These are phyloP conservation scores for Sipha flava DNA, from an alignment of 1,140 invertebrate genomes.

Conservation along the genomic window DNA sequence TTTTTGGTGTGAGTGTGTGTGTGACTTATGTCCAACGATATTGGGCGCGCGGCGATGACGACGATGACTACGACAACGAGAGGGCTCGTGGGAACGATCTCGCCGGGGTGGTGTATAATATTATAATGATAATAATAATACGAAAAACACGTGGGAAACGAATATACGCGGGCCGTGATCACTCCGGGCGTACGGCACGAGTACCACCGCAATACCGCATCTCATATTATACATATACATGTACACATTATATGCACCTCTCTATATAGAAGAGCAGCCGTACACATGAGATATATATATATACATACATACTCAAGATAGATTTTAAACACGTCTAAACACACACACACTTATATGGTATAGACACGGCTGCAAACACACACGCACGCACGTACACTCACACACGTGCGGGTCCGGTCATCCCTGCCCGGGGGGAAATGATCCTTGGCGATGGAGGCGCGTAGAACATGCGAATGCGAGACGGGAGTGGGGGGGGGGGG, in stretches of 20 bases:
- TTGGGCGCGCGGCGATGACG: not conserved
- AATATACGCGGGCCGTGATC: conserved; percentile 26
- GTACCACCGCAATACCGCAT: not conserved
- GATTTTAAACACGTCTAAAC: not conserved
- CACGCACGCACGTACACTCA: not conserved
- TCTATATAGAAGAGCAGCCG: not conserved
- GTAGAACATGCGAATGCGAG: not conserved
- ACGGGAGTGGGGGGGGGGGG: not conserved
- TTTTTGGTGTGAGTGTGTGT: not conserved
- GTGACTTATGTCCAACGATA: conserved; percentile 12
- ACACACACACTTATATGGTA: not conserved
- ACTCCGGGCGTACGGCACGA: conserved; percentile 17
- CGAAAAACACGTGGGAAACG: conserved; percentile 26
- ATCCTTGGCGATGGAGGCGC: not conserved
- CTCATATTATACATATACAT: not conserved
- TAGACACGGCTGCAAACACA: not conserved
- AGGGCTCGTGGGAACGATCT: conserved; percentile 23
- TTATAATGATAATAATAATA: conserved; percentile 10
- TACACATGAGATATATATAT: not conserved
- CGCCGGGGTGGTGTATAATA: not conserved
- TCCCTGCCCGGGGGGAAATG: conserved; percentile 14
- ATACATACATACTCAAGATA: not conserved
- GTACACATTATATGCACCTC: not conserved
- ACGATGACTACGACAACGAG: not conserved
- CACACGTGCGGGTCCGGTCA: not conserved